Evolutionary conservation across 2,797 vertebrate genomes (phyloP), one percentile per base, ranked within the genome.

Genomic region (Cercopithecus hamlyni): DNA sequence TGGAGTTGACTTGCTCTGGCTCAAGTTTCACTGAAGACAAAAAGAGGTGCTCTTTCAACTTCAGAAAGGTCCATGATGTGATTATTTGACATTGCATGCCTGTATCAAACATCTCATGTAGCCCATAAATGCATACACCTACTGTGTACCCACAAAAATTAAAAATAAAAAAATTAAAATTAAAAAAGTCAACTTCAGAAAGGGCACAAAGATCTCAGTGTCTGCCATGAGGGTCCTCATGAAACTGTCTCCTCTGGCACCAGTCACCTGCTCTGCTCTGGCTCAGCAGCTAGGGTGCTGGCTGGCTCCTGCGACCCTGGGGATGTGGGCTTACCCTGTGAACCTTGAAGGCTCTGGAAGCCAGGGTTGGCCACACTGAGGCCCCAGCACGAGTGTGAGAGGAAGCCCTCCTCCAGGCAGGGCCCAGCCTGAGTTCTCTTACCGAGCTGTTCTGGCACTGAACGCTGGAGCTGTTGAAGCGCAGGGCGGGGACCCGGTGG

Each of bases 381-480:
- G 70, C 30, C 14, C 7, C 4, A 76, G 75, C 4, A 5, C 0
- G 1, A 58, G 4, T 8, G 20, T 10, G 30, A 72, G 9, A n/a
- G 84, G 52, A n/a, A 77, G 48, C 4, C 30, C 11, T 2, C 48
- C 30, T 17, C 48, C 10, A 0, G 7, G 58, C 22, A 26, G 61
- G 92, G 61, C 39, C n/a, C 2, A 6, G 30, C 27, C 82, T 45
- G n/a, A 7, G 2, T 11, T 7, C 30, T 96, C 99, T 98, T 98
- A 99, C 99, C 98, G 99, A 99, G 98, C 99, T 99, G 99, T 99
- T 99, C 98, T 99, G 99, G 98, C 99, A 99, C 98, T 99, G 99
- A 91, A 99, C 99, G 3, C 99, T 99, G 98, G 99, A 99, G 98
- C 99, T 99, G 99, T 99, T 99, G 99, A 99, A 99, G 96, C 99